These are phyloP conservation scores for Bergia sp. DNA, from an alignment of 92 coral and sea anemone genomes.

Conservation along the genomic window DNA sequence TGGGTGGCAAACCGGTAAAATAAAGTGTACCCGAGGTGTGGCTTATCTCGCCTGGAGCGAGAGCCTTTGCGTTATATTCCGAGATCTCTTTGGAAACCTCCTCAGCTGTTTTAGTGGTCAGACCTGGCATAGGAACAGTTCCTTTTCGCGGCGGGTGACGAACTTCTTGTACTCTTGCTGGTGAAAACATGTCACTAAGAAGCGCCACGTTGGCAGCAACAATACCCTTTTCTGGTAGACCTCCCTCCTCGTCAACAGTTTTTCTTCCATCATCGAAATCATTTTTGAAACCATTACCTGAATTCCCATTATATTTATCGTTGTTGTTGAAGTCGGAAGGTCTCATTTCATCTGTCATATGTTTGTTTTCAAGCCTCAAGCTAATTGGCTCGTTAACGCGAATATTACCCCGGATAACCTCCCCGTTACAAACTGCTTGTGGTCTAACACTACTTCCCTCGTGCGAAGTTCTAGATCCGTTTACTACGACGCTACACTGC, in stretches of 20 bases:
- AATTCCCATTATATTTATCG: conserved; percentile 30
- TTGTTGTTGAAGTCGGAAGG: conserved; percentile 62
- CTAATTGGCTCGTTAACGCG: conserved; percentile 47
- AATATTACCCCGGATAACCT: conserved; percentile 39
- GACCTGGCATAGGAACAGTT: conserved; percentile 90
- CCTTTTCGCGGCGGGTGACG: conserved; percentile 77
- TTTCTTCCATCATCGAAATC: conserved; percentile 52
- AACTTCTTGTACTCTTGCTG: conserved; percentile 51
- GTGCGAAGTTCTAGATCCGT: conserved; percentile 1
- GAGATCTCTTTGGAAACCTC: conserved; percentile 90
- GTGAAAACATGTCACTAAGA: conserved; percentile 81
- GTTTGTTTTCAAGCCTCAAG: conserved; percentile 24
- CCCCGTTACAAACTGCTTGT: conserved; percentile 42
- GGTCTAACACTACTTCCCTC: conserved; percentile 6
- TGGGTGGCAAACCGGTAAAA: conserved; percentile 83
- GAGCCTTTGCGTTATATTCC: conserved; percentile 87
- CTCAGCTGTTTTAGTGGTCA: conserved; percentile 74
- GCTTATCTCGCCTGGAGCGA: conserved; percentile 93
- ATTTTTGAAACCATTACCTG: conserved; percentile 7
- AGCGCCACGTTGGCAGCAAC: conserved; percentile 88
- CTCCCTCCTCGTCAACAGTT: conserved; percentile 41
- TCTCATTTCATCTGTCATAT: conserved; percentile 15
- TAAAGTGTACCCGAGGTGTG: conserved; percentile 79
- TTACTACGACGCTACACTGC: neutral
- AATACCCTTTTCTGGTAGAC: conserved; percentile 82